Percentiles rank a stretch among this genome's conserved stretches.
Conservation (phyloP, 2,888 invertebrate species). For the Trisateles emortualis region DNA sequence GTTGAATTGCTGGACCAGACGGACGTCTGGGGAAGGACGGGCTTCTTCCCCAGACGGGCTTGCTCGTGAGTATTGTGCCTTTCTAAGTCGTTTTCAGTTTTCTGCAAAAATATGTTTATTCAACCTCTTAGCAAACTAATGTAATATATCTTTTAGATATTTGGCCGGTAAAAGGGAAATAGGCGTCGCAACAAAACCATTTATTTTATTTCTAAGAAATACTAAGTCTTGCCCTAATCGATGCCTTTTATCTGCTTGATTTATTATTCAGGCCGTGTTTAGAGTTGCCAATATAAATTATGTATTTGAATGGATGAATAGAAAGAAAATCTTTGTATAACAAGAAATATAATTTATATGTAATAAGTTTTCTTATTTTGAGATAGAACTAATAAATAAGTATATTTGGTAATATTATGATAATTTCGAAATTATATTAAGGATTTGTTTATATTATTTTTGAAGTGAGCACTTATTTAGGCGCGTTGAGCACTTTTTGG, state of each 20-base stretch:
- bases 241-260: constrained; percentile 5
- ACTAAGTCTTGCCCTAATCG: constrained; percentile 6
- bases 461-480: too few relatives aligned
- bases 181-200: constrained; percentile 17
- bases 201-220: constrained; percentile 21
- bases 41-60: too few relatives aligned
- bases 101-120: too few relatives aligned
- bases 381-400: too few relatives aligned
- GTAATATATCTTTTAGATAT: background rate
- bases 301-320: background rate
- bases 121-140: background rate
- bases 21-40: too few relatives aligned
- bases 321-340: background rate
- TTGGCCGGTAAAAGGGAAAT: constrained; percentile 16
- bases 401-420: too few relatives aligned
- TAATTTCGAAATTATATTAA: too few relatives aligned
- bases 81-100: too few relatives aligned
- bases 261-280: background rate
- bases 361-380: background rate
- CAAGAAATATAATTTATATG: background rate
- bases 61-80: too few relatives aligned
- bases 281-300: background rate
- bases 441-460: too few relatives aligned
- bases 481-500: too few relatives aligned
- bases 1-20: too few relatives aligned